Evolutionary conservation across 2,113 vertebrate genomes (phyloP).

Genomic region (Muntiacus reevesi): DNA sequence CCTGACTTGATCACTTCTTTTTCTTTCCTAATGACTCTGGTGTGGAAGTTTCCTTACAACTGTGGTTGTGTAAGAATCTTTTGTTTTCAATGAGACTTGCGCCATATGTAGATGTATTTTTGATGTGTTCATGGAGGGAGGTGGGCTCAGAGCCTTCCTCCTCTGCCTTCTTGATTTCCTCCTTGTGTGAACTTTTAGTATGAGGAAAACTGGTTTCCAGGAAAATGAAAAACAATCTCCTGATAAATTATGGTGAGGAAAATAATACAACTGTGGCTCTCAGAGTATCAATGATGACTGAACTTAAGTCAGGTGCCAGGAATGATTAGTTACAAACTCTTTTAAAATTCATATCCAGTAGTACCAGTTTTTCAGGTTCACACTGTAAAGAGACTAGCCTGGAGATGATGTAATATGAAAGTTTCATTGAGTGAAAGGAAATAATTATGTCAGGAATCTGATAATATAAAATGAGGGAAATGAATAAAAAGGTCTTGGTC

Average conservation of each 20-base stretch:
- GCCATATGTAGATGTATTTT: not conserved
- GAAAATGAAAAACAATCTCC: not conserved
- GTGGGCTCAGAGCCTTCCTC: not conserved
- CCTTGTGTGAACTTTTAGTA: not conserved
- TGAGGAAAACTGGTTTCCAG: not conserved
- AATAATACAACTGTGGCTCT: not conserved
- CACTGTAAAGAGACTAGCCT: not conserved
- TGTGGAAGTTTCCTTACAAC: not conserved
- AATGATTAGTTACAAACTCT: not conserved
- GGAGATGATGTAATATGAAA: not conserved
- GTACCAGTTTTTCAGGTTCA: slow-evolving; percentile 25
- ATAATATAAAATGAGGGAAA: not conserved
- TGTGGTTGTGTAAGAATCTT: not conserved
- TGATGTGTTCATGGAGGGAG: not conserved
- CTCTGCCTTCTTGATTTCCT: not conserved
- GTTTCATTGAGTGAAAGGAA: slow-evolving; percentile 1
- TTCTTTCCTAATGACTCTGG: not conserved
- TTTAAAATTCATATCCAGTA: not conserved
- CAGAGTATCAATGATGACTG: not conserved
- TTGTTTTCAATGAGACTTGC: not conserved
- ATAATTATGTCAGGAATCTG: not conserved
- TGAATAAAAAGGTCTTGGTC: not conserved
- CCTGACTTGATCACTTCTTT: not conserved
- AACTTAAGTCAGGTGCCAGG: not conserved
- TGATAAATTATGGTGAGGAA: not conserved